Percentiles rank a stretch among this genome's conserved stretches.
Evolutionary conservation across 2,113 vertebrate genomes (phyloP).

Genomic region (Phalacrocorax pelagicus): DNA sequence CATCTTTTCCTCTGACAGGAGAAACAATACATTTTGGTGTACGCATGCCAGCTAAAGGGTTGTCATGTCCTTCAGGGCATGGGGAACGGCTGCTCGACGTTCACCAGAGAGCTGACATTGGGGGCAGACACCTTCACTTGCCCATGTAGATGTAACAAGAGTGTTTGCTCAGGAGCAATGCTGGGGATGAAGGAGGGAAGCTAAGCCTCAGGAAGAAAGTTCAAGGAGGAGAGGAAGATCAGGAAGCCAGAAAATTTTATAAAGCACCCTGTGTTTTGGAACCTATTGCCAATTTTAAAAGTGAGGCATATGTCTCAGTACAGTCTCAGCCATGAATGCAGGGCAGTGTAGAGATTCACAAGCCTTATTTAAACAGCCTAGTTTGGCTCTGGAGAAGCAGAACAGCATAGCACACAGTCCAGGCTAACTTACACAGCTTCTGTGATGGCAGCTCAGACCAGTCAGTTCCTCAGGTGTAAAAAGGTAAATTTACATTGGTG

Average conservation of each 20-base stretch:
- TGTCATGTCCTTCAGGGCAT: rapidly evolving
- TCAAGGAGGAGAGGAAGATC: slow-evolving; percentile 24
- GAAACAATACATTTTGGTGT: not conserved
- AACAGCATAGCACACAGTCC: not conserved
- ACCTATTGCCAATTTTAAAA: slow-evolving; percentile 16
- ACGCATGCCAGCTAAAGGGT: not conserved
- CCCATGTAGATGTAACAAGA: not conserved
- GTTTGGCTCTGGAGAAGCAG: not conserved
- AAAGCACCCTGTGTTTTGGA: slow-evolving; percentile 40
- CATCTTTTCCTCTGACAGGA: not conserved
- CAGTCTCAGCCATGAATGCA: slow-evolving; percentile 45
- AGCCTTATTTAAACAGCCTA: slow-evolving; percentile 26
- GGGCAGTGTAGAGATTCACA: slow-evolving; percentile 41
- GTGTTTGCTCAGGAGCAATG: not conserved
- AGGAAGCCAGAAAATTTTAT: slow-evolving; percentile 17
- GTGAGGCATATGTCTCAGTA: not conserved
- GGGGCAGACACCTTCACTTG: not conserved
- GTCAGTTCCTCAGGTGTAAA: not conserved
- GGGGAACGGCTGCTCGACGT: rapidly evolving
- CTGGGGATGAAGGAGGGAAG: not conserved
- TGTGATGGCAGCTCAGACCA: not conserved
- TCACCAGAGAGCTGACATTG: not conserved
- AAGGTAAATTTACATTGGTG: not conserved
- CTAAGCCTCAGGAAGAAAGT: not conserved
- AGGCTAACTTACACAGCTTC: not conserved